These are phyloP conservation scores for Apogon talboti DNA, from an alignment of 2,797 vertebrate genomes.

Conservation along the genomic window DNA sequence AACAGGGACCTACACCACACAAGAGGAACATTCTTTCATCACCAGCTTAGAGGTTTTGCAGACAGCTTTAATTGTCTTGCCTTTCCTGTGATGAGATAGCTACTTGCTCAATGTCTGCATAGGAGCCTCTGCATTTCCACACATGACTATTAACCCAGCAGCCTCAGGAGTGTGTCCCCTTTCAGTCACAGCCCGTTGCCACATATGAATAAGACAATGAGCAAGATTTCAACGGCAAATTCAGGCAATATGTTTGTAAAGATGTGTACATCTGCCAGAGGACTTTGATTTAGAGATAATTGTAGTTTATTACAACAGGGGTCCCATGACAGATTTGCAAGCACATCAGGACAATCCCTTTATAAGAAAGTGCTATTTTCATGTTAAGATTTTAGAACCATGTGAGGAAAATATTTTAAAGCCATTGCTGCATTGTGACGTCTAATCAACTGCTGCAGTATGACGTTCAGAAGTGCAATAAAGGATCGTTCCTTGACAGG, in stretches of 20 bases:
- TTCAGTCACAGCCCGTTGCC: constrained; percentile 1
- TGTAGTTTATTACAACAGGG: background rate
- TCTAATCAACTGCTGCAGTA: background rate
- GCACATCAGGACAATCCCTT: too few species aligned
- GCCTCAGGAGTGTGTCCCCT: constrained; percentile 13
- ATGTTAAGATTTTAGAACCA: too few species aligned
- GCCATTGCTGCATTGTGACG: too few species aligned
- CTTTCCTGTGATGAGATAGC: constrained; percentile 45
- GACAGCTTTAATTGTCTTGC: constrained; percentile 51
- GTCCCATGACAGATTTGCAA: too few species aligned
- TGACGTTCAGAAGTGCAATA: constrained; percentile 15
- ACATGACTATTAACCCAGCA: constrained; percentile 39
- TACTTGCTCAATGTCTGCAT: constrained; percentile 41
- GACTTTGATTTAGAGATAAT: background rate
- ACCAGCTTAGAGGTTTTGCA: constrained; percentile 30
- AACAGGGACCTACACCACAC: constrained; percentile 33
- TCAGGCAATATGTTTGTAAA: background rate
- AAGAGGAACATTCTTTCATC: constrained; percentile 47
- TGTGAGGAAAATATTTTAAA: too few species aligned
- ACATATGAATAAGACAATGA: constrained; percentile 29
- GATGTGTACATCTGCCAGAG: background rate
- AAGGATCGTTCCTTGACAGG: constrained; percentile 56
- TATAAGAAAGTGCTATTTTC: too few species aligned
- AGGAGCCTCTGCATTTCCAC: constrained; percentile 48
- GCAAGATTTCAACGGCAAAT: background rate